phyloP scores from a whole-genome alignment of 2,113 vertebrate species.

The Craseonycteris thonglongyai region DNA sequence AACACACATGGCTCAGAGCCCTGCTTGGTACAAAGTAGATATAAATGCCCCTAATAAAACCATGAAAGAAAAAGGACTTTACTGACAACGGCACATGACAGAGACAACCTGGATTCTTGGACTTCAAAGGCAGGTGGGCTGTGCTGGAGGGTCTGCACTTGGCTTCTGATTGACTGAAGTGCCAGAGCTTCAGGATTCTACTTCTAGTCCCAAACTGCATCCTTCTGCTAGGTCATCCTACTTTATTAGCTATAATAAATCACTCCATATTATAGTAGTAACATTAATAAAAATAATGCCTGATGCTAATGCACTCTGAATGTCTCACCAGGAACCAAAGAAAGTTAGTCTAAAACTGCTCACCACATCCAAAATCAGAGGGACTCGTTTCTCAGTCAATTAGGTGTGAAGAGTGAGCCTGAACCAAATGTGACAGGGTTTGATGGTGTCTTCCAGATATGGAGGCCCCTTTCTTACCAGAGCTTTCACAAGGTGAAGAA shows the following conservation, averaged over 20 bases:
- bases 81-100: not conserved
- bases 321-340: constrained; percentile 29
- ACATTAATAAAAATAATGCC: constrained; percentile 44
- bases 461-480: not conserved
- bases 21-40: not conserved
- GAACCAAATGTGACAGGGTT: constrained; percentile 19
- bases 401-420: constrained; percentile 42
- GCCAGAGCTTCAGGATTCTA: not conserved
- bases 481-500: not conserved
- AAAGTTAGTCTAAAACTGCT: constrained; percentile 62
- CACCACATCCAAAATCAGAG: constrained; percentile 44
- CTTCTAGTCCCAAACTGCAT: not conserved
- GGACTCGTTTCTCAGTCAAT: constrained; percentile 56
- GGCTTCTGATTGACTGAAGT: not conserved
- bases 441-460: not conserved
- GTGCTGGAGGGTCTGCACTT: no score
- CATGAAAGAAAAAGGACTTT: not conserved
- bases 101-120: not conserved
- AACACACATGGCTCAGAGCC: not conserved
- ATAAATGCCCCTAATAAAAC: not conserved
- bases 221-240: not conserved
- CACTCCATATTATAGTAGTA: constrained; percentile 14
- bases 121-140: not conserved
- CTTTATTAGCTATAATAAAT: constrained; percentile 42
- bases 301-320: constrained; percentile 42